These are phyloP conservation scores for Andrena bucephala DNA, from an alignment of 2,888 invertebrate genomes.

Conservation along the genomic window DNA sequence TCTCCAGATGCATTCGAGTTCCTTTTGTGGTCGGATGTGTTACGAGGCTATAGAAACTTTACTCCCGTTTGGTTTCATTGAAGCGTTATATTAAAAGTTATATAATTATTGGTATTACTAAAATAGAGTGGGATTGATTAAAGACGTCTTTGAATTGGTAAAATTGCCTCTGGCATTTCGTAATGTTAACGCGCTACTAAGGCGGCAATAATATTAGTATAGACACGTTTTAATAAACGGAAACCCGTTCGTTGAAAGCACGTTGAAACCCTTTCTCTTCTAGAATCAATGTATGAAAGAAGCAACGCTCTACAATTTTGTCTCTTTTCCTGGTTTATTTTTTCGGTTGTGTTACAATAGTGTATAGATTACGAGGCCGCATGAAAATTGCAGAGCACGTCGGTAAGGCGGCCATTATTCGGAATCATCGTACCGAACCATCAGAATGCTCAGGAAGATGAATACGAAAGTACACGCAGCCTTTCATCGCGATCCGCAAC, in stretches of 20 bases:
- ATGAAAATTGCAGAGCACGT: slow-evolving; percentile 45
- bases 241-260: neutral
- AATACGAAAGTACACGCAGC: slow-evolving; percentile 43
- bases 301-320: slow-evolving; percentile 27
- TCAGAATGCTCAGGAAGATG: slow-evolving; percentile 47
- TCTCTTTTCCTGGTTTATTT: neutral
- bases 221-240: neutral
- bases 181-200: neutral
- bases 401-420: slow-evolving; percentile 48
- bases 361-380: slow-evolving; percentile 45
- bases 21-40: too few species aligned
- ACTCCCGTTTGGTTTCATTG: neutral
- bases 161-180: neutral
- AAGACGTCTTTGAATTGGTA: too few species aligned
- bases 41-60: neutral
- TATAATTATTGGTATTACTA: too few species aligned
- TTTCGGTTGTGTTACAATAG: slow-evolving; percentile 37
- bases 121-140: too few species aligned
- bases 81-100: too few species aligned
- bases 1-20: neutral
- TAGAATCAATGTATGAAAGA: slow-evolving; percentile 40
- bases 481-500: slow-evolving; percentile 45
- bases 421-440: slow-evolving; percentile 48
- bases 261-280: neutral
- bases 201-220: neutral